phyloP scores from a whole-genome alignment of 2,888 invertebrate genomes.

The Antheraea yamamai region DNA sequence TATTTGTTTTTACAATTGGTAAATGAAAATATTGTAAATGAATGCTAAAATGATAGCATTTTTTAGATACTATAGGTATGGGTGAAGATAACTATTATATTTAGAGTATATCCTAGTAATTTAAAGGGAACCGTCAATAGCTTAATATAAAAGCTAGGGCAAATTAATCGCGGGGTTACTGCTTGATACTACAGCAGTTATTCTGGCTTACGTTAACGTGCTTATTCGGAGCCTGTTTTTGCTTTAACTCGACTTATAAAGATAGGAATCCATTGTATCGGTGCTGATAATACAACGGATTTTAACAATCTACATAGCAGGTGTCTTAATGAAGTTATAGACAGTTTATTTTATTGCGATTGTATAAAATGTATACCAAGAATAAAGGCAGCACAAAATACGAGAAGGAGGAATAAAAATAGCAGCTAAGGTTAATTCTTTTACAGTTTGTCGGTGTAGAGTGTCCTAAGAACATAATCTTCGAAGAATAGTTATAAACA shows the following conservation, averaged over 20 bases:
- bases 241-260: slow-evolving; percentile 29
- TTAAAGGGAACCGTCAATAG: background rate
- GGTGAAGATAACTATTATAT: background rate
- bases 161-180: slow-evolving; percentile 14
- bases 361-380: background rate
- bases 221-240: slow-evolving; percentile 34
- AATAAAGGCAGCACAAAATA: background rate
- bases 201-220: slow-evolving; percentile 28
- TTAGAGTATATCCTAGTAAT: background rate
- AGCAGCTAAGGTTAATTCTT: background rate
- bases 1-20: background rate
- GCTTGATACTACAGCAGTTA: background rate
- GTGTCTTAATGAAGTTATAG: background rate
- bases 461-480: background rate
- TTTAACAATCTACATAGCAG: background rate
- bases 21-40: no score
- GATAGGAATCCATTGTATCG: slow-evolving; percentile 22
- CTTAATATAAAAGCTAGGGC: slow-evolving; percentile 1
- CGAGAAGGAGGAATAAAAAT: background rate
- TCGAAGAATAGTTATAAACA: no score
- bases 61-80: background rate
- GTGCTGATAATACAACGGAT: slow-evolving; percentile 12
- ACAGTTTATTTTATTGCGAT: background rate
- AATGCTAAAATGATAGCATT: no score
- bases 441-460: background rate